phyloP scores from a whole-genome alignment of 2,797 vertebrate genomes.

The Tamandua tetradactyla region DNA sequence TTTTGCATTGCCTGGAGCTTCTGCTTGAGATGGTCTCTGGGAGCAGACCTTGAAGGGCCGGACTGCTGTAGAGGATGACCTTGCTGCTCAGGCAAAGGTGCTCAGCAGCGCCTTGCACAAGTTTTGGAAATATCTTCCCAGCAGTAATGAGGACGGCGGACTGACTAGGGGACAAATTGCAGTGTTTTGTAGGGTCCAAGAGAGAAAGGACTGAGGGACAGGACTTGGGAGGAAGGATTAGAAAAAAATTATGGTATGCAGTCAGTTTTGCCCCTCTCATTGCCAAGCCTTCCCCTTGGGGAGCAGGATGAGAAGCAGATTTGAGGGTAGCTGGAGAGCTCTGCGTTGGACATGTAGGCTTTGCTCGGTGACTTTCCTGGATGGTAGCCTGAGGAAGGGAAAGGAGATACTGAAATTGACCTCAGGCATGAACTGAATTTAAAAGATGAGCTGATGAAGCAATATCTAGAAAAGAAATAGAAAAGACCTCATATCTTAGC shows the following conservation, averaged over 20 bases:
- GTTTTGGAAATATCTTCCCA: neutral
- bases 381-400: neutral
- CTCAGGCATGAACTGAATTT: neutral
- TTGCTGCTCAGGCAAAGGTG: neutral
- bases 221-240: neutral
- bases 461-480: neutral
- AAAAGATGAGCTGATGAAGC: neutral
- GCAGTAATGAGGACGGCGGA: neutral
- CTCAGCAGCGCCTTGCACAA: too few relatives aligned
- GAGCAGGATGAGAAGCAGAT: neutral
- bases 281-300: rapidly evolving
- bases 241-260: neutral
- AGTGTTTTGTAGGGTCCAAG: neutral
- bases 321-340: neutral
- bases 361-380: too few relatives aligned
- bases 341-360: neutral
- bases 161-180: neutral
- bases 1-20: neutral
- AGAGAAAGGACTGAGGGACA: neutral
- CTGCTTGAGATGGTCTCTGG: neutral
- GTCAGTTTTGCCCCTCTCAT: neutral
- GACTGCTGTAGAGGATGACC: neutral
- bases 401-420: neutral
- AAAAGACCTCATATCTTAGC: neutral
- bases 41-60: neutral